These are phyloP conservation scores for Ceuthmochares aereus DNA, from an alignment of 2,113 vertebrate species.

Conservation along the genomic window DNA sequence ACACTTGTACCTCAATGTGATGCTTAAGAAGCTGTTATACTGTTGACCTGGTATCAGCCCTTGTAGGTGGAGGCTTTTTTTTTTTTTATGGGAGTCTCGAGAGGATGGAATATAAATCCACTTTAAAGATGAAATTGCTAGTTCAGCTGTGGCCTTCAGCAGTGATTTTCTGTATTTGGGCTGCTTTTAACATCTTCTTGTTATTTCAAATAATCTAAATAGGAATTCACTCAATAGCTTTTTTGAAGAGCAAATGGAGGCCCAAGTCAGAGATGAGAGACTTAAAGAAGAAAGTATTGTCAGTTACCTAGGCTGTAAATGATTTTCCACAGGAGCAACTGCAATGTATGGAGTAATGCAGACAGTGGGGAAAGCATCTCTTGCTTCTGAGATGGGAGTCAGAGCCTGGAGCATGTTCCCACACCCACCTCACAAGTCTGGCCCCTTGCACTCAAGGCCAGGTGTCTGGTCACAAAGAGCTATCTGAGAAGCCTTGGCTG, in stretches of 20 bases:
- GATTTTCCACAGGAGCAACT: background rate
- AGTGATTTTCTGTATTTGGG: background rate
- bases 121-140: constrained; percentile 21
- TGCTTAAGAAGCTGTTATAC: background rate
- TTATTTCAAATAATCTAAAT: constrained; percentile 18
- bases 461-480: background rate
- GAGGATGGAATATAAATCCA: background rate
- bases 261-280: background rate
- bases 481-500: background rate
- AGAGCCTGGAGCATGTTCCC: background rate
- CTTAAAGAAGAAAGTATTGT: background rate
- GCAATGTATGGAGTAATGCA: background rate
- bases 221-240: background rate
- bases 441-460: background rate
- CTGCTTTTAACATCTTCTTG: background rate
- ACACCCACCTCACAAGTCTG: background rate
- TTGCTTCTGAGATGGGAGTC: background rate
- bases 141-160: background rate
- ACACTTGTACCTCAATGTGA: background rate
- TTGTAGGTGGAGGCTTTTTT: background rate
- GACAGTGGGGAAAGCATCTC: background rate
- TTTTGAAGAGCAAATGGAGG: background rate
- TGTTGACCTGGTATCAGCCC: constrained; percentile 21
- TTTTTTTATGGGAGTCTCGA: constrained; percentile 10
- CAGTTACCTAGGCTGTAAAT: background rate